Percentiles rank a stretch among this genome's conserved stretches.
These are phyloP conservation scores for Masnerella sp. DNA, from an alignment of 2,888 invertebrate species.

Conservation along the genomic window DNA sequence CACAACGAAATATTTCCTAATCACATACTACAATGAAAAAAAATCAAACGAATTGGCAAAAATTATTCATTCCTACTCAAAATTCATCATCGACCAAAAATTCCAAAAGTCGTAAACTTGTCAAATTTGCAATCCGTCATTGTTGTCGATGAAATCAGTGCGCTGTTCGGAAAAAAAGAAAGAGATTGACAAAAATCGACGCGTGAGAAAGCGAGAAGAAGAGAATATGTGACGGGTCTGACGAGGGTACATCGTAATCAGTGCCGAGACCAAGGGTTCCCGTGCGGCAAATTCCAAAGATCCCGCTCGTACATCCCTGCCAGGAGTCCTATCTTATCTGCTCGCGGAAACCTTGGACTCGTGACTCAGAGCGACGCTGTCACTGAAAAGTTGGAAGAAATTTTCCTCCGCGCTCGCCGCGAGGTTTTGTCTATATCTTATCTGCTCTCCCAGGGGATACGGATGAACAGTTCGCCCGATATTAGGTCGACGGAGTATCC, in stretches of 20 bases:
- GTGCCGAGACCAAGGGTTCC: conserved; percentile 53
- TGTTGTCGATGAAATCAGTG: too few relatives aligned
- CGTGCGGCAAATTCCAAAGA: conserved; percentile 57
- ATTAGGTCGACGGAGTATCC: conserved; percentile 21
- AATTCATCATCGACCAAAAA: too few relatives aligned
- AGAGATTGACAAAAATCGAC: conserved; percentile 59
- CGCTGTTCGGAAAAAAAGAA: conserved; percentile 2
- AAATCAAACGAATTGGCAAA: too few relatives aligned
- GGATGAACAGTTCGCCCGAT: conserved; percentile 35
- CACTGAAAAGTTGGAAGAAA: conserved; percentile 58
- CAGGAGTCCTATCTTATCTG: conserved; percentile 61
- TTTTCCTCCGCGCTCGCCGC: conserved; percentile 40
- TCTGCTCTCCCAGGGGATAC: conserved; percentile 41
- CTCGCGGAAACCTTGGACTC: conserved; percentile 41
- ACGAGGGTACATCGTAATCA: conserved; percentile 71
- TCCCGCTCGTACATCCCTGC: conserved; percentile 49
- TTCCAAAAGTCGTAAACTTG: too few relatives aligned
- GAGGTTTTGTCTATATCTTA: conserved; percentile 57
- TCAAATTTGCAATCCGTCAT: too few relatives aligned
- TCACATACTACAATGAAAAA: too few relatives aligned
- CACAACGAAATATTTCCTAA: too few relatives aligned
- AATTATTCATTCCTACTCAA: too few relatives aligned
- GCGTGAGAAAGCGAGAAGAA: conserved; percentile 31
- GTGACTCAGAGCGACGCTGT: conserved; percentile 56
- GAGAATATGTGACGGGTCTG: conserved; percentile 63